Conservation (phyloP, 2,888 invertebrate species). For the Dolomedes plantarius region DNA sequence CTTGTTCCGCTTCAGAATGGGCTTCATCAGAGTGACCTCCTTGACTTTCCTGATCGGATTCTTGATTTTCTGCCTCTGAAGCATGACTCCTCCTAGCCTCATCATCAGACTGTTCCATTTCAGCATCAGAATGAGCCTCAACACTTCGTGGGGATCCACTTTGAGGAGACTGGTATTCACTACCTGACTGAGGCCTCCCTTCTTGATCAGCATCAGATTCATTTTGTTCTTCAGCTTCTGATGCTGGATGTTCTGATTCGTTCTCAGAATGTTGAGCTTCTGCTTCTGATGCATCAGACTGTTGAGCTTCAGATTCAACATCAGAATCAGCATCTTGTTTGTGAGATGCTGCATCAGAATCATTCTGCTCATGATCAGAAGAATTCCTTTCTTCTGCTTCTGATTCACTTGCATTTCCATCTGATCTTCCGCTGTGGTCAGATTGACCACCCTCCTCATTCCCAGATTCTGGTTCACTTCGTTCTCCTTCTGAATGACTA, state of each 20-base stretch:
- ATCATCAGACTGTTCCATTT: constrained; percentile 12
- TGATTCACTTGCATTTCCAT: constrained; percentile 38
- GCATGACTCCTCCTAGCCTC: neutral
- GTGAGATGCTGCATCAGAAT: constrained; percentile 25
- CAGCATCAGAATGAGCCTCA: constrained; percentile 39
- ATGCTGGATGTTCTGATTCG: constrained; percentile 12
- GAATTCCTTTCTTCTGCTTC: constrained; percentile 25
- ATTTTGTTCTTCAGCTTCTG: constrained; percentile 27
- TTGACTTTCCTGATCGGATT: constrained; percentile 42
- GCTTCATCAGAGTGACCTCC: constrained; percentile 27
- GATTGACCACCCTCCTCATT: constrained; percentile 25
- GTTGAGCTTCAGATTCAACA: constrained; percentile 45
- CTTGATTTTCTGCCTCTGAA: neutral
- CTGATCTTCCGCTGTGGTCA: constrained; percentile 49
- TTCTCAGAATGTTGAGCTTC: constrained; percentile 28
- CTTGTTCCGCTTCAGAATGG: constrained; percentile 26
- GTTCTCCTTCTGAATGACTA: constrained; percentile 28
- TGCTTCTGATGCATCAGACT: constrained; percentile 45
- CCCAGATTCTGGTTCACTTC: constrained; percentile 47
- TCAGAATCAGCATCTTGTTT: constrained; percentile 46
- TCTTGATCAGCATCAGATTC: constrained; percentile 52
- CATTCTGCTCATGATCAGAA: constrained; percentile 24
- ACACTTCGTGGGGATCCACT: constrained; percentile 40
- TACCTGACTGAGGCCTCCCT: constrained; percentile 1
- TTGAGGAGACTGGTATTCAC: constrained; percentile 17